A percentile compares a stretch with the other conserved stretches of the same genome.
Conservation (phyloP, 2,797 vertebrate genomes). For the Danio jaintianensis region DNA sequence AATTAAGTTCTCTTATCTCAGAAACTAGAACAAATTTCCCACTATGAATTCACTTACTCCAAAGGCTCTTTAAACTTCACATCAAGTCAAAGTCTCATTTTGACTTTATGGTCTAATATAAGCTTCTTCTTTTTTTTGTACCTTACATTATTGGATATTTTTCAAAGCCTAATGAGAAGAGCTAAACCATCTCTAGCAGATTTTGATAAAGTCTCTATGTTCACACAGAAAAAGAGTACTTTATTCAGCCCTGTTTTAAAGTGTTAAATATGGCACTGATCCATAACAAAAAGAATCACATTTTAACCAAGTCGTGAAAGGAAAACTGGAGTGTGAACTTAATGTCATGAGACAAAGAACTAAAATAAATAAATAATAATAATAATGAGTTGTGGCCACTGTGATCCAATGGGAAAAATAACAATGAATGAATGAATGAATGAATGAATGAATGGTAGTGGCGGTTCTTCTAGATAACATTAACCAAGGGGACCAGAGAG, state of each 20-base stretch:
- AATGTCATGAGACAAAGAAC: neutral
- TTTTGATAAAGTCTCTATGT: neutral
- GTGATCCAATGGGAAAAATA: neutral
- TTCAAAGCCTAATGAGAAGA: neutral
- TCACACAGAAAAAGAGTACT: neutral
- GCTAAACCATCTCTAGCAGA: constrained; percentile 14
- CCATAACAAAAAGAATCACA: neutral
- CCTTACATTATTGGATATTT: neutral
- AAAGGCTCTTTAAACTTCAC: constrained; percentile 28
- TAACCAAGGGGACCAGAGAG: too few species aligned
- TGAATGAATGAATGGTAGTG: too few species aligned
- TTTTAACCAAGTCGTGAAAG: neutral
- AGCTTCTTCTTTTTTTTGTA: neutral
- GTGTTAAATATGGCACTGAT: neutral
- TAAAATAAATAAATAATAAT: neutral
- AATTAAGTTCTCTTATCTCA: constrained; percentile 41
- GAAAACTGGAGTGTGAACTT: neutral
- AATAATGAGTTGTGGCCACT: neutral
- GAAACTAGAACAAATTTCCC: constrained; percentile 12
- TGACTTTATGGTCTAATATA: constrained; percentile 10
- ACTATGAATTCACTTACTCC: constrained; percentile 30
- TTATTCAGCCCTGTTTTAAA: constrained; percentile 2
- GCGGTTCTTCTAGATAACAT: too few species aligned
- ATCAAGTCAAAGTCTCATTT: constrained; percentile 25
- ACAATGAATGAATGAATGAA: too few species aligned